Percentiles rank a stretch among this genome's conserved stretches.
Conservation (phyloP, 2,888 invertebrate species). For the Chrysomela aeneicollis region DNA sequence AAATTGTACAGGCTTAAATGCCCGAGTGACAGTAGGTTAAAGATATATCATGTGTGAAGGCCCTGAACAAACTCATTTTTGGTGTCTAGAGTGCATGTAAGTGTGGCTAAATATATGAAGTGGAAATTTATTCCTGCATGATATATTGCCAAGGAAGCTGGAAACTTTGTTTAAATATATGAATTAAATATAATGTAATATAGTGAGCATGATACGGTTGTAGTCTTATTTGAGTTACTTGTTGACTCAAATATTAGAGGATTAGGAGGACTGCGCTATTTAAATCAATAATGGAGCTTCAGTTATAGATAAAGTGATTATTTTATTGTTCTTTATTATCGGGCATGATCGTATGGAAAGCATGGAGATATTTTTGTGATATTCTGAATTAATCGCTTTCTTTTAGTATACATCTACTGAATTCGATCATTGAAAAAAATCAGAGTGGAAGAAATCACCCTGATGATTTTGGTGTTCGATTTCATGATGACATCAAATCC, state of each 20-base stretch:
- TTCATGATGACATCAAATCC: no score
- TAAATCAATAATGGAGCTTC: no score
- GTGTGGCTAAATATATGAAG: conserved; percentile 32
- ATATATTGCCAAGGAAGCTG: conserved; percentile 28
- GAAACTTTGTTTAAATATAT: conserved; percentile 1
- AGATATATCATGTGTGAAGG: conserved; percentile 32
- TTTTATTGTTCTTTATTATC: no score
- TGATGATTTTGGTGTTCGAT: no score
- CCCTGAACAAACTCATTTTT: conserved; percentile 36
- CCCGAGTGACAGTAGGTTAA: conserved; percentile 29
- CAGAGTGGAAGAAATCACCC: no score
- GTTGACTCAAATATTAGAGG: background rate
- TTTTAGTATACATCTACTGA: no score
- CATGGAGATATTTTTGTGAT: no score
- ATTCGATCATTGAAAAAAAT: no score
- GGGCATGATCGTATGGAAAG: no score
- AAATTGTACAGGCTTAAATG: conserved; percentile 32
- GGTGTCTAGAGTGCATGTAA: conserved; percentile 32
- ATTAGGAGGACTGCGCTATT: background rate
- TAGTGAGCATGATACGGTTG: background rate
- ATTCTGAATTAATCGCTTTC: no score
- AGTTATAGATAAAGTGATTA: no score
- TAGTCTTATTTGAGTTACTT: background rate
- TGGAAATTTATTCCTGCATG: conserved; percentile 27
- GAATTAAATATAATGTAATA: background rate